Base-by-base conservation (phyloP, 2,797 vertebrate species). In the Trachops cirrhosus region DNA sequence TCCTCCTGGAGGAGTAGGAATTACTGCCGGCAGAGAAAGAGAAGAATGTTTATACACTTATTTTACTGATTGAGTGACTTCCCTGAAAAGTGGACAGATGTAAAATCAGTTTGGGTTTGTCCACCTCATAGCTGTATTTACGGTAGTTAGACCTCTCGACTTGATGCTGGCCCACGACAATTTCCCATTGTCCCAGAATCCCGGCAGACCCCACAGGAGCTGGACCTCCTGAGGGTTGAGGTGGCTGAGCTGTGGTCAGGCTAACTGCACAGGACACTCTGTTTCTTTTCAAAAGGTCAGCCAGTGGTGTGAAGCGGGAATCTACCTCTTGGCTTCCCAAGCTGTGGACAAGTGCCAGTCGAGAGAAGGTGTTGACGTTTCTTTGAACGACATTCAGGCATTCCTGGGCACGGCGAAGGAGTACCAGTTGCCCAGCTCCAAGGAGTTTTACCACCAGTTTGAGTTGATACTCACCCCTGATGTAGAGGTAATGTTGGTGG, bases 261-360 rank as follows among this genome's bases (percentile, higher is more conserved):
- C 78, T 87, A 86, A 94, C 44, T 15, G 32, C 39, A 26, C 15
- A 9, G 48, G 29, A 34, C 2, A 1, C 57, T 97, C 89, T 97
- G 62, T 83, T 95, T 75, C 92, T 94, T 93, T 89, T 95, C 96
- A 3, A 98, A 97, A 99, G 99, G 99, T 99, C 68, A 99, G 98
- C 98, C 99, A 99, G 34, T 99, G 99, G 99, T 99, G 99, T 59
- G 99, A 99, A 98, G 98, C 98, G 62, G 99, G 99, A 74, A 99
- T 99, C 97, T 99, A 99, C 98, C 99, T 99, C 97, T 98, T 99
- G 97, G 99, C 99, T 86, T 99, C 99, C 77, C 99, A 99, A 98
- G 99, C 99, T 93, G 99, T 99, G 93, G 99, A 99, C 97, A 99
- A 99, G 96, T 99, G 99, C 98, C 99, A 99, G 97, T 99, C 99